phyloP scores from a whole-genome alignment of 2,113 vertebrate species.

The Regulus satrapa region DNA sequence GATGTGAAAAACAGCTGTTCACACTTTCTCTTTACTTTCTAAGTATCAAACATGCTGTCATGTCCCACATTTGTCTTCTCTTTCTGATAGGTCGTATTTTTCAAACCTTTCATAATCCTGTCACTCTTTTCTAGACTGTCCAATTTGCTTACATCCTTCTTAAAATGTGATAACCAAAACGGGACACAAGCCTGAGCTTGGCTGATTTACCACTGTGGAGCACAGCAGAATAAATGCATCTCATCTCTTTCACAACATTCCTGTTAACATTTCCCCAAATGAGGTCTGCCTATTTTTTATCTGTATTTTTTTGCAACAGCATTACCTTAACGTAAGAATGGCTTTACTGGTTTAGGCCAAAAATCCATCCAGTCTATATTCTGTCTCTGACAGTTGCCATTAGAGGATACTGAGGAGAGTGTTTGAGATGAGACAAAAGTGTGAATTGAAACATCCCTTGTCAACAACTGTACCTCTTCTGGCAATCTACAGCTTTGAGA shows the following conservation, averaged over 20 bases:
- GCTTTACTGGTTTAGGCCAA: conserved; percentile 19
- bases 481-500: conserved; percentile 29
- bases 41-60: conserved; percentile 28
- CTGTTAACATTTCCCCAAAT: conserved; percentile 54
- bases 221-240: conserved; percentile 62
- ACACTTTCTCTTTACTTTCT: conserved; percentile 7
- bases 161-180: conserved; percentile 64
- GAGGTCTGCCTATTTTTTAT: conserved; percentile 62
- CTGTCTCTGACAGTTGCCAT: neutral
- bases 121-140: conserved; percentile 66
- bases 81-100: conserved; percentile 44
- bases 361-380: conserved; percentile 12
- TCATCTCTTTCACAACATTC: conserved; percentile 66
- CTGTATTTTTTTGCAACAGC: conserved; percentile 40
- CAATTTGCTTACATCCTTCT: conserved; percentile 65
- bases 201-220: conserved; percentile 55
- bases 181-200: conserved; percentile 58
- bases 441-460: neutral
- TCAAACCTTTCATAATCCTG: conserved; percentile 57
- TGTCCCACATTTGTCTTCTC: conserved; percentile 54
- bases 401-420: neutral
- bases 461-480: neutral
- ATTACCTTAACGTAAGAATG: neutral
- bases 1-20: conserved; percentile 10
- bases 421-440: neutral